These are phyloP conservation scores for Papilio helenus DNA, from an alignment of 1,140 invertebrate species.

Conservation along the genomic window DNA sequence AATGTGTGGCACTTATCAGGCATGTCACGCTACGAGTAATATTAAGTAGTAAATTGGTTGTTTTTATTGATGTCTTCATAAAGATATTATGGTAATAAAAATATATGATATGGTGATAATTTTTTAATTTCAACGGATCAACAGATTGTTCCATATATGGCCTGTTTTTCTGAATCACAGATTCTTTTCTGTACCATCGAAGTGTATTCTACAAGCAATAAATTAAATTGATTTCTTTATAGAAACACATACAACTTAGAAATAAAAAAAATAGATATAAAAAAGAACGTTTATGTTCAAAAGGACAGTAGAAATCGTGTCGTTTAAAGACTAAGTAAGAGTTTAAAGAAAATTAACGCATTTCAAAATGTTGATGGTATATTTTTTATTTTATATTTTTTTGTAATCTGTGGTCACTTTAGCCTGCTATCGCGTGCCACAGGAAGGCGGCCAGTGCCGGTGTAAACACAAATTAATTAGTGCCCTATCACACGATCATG, in stretches of 20 bases:
- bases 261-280: not conserved
- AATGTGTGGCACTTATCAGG: not conserved
- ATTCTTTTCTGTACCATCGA: not conserved
- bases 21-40: not conserved
- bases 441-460: slow-evolving; percentile 45
- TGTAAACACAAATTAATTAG: slow-evolving; percentile 56
- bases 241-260: not conserved
- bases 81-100: slow-evolving; percentile 10
- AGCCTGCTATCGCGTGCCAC: slow-evolving; percentile 42
- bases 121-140: not conserved
- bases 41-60: not conserved
- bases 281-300: no score
- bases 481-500: slow-evolving; percentile 34
- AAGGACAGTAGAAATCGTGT: no score
- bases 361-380: not conserved
- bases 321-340: not conserved
- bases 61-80: not conserved
- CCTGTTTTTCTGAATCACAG: not conserved
- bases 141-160: not conserved
- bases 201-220: not conserved
- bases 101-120: not conserved
- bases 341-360: not conserved
- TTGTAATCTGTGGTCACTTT: not conserved
- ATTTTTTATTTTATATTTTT: not conserved
- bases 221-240: not conserved